Conservation (phyloP, 2,113 vertebrate genomes). For the Pogonocichla stellata region DNA sequence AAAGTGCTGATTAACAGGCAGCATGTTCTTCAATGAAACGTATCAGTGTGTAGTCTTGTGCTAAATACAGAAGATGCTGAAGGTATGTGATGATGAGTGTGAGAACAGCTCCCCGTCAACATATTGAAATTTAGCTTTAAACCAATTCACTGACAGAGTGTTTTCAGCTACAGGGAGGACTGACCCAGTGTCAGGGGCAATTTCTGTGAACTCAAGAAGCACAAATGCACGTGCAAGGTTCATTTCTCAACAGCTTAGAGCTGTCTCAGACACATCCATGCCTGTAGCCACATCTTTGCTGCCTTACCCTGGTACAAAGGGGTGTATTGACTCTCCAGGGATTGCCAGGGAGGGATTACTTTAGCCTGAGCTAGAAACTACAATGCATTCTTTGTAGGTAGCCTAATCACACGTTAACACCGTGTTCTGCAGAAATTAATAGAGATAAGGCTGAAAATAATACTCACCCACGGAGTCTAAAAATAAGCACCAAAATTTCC, state of each 20-base stretch:
- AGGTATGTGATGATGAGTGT: not conserved
- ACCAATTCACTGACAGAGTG: not conserved
- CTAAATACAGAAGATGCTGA: not conserved
- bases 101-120: not conserved
- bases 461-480: constrained; percentile 64
- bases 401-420: constrained; percentile 14
- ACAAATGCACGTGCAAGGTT: not conserved
- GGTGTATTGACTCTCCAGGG: not conserved
- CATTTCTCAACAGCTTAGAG: not conserved
- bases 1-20: constrained; percentile 52
- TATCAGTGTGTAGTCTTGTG: not conserved
- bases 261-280: not conserved
- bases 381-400: not conserved
- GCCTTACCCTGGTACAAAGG: not conserved
- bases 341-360: not conserved
- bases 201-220: not conserved
- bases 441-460: constrained; percentile 51
- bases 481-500: constrained; percentile 66
- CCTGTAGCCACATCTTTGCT: not conserved
- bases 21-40: constrained; percentile 27
- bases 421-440: constrained; percentile 50
- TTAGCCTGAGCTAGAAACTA: not conserved
- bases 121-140: not conserved
- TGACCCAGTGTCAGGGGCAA: not conserved
- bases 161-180: not conserved